Conservation (phyloP, 2,113 vertebrate genomes). For the Calypte anna region DNA sequence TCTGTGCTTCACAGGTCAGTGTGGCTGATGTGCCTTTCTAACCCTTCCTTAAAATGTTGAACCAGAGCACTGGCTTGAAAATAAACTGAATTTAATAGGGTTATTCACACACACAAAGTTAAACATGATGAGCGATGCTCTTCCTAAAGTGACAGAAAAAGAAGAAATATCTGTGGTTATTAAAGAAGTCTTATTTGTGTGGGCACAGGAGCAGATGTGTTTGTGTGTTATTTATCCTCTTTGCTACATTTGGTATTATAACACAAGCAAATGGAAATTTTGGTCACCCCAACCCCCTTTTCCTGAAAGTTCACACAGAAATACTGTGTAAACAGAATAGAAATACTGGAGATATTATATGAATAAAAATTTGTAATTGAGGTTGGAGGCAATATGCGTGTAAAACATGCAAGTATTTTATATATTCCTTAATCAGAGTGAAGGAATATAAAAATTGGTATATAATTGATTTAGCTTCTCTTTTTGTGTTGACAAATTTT, state of each 20-base stretch:
- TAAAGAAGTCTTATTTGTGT: not conserved
- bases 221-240: not conserved
- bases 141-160: not conserved
- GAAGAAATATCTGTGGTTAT: not conserved
- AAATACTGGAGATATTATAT: not conserved
- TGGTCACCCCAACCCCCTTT: not conserved
- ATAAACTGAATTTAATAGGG: not conserved
- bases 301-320: not conserved
- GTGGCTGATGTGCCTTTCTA: not conserved
- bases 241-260: not conserved
- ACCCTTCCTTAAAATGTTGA: not conserved
- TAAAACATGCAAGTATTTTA: not conserved
- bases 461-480: not conserved
- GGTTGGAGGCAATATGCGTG: not conserved
- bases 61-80: not conserved
- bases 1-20: not conserved
- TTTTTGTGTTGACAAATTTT: not conserved
- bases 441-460: not conserved
- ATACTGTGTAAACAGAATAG: not conserved
- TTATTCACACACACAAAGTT: accelerated
- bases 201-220: not conserved
- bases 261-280: not conserved
- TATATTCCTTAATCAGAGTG: not conserved
- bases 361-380: not conserved
- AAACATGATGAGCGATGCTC: not conserved